Evolutionary conservation across 2,888 invertebrate genomes (phyloP).

Genomic region (Smittia aterrima): DNA sequence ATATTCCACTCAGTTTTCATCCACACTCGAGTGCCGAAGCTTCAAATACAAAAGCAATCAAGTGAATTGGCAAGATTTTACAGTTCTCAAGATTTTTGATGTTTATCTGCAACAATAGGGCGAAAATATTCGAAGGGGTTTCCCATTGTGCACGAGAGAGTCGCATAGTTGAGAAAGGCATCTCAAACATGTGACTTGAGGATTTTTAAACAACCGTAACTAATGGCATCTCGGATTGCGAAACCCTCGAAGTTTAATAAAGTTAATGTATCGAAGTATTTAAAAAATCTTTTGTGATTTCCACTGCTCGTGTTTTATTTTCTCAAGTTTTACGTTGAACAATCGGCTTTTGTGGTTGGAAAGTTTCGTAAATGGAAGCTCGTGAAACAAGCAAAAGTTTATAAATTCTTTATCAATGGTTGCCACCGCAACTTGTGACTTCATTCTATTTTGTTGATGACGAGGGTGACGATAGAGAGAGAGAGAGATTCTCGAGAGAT

Average conservation of each 20-base stretch:
- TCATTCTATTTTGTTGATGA: not conserved
- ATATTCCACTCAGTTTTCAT: not conserved
- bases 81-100: slow-evolving; percentile 6
- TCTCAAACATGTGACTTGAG: not conserved
- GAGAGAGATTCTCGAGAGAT: slow-evolving; percentile 16
- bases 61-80: slow-evolving; percentile 42
- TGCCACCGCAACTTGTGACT: slow-evolving; percentile 18
- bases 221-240: not conserved
- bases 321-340: not conserved
- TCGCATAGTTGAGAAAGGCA: not conserved
- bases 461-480: slow-evolving; percentile 27
- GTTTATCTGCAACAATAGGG: slow-evolving; percentile 2
- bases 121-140: slow-evolving; percentile 14
- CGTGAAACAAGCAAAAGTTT: not conserved
- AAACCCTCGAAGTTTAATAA: slow-evolving; percentile 39
- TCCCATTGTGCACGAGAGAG: not conserved
- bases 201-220: not conserved
- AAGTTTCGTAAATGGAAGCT: not conserved
- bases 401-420: not conserved
- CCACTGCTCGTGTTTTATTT: not conserved
- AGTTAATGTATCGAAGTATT: slow-evolving; percentile 39
- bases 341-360: not conserved
- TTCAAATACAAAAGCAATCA: slow-evolving; percentile 40
- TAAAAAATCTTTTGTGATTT: slow-evolving; percentile 25
- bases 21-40: not conserved